Conservation (phyloP, 2,888 invertebrate genomes). For the Macrosiphum euphorbiae region DNA sequence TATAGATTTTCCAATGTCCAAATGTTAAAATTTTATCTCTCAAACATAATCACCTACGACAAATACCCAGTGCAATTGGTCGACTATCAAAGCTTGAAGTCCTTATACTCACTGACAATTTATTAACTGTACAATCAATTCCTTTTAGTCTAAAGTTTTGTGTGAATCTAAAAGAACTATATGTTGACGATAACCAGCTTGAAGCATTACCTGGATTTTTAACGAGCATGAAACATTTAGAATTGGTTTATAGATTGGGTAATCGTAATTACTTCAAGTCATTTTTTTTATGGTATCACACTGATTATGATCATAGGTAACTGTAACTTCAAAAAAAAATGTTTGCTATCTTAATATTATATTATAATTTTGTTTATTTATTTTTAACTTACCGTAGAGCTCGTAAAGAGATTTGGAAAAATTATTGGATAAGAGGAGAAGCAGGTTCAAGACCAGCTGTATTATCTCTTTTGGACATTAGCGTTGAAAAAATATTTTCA, state of each 20-base stretch:
- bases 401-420: conserved; percentile 59
- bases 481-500: conserved; percentile 52
- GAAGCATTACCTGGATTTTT: conserved; percentile 72
- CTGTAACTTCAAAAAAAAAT: not conserved
- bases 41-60: conserved; percentile 71
- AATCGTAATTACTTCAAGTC: conserved; percentile 73
- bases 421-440: conserved; percentile 50
- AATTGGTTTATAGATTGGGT: conserved; percentile 72
- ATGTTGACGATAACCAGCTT: conserved; percentile 71
- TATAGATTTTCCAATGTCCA: conserved; percentile 71
- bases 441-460: not conserved
- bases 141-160: conserved; percentile 72
- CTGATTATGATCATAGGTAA: conserved; percentile 71
- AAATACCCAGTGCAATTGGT: conserved; percentile 71
- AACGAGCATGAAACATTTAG: conserved; percentile 70
- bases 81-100: conserved; percentile 70
- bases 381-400: not conserved
- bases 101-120: conserved; percentile 71
- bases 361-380: not conserved
- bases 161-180: conserved; percentile 69
- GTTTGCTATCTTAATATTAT: not conserved
- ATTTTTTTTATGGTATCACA: conserved; percentile 73
- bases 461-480: conserved; percentile 31
- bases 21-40: conserved; percentile 71
- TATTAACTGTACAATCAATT: conserved; percentile 71